phyloP scores from a whole-genome alignment of 2,113 vertebrate species.

The Morone saxatilis region DNA sequence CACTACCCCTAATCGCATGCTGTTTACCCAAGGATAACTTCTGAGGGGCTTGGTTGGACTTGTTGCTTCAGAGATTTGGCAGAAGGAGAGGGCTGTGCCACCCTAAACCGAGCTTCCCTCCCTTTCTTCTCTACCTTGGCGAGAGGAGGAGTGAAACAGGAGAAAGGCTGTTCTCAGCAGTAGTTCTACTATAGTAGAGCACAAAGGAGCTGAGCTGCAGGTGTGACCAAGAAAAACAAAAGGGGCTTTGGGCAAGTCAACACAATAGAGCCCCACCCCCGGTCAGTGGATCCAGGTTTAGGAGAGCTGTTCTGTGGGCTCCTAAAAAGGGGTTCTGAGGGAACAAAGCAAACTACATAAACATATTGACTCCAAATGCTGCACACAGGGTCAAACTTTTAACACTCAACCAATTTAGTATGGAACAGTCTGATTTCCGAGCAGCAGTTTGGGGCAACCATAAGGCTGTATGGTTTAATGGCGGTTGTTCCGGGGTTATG shows the following conservation, averaged over 20 bases:
- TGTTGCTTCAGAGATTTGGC: constrained; percentile 78
- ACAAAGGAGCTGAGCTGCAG: constrained; percentile 80
- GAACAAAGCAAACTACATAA: constrained; percentile 48
- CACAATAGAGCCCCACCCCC: constrained; percentile 85
- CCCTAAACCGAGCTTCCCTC: constrained; percentile 52
- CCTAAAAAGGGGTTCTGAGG: constrained; percentile 33
- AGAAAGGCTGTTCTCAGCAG: constrained; percentile 77
- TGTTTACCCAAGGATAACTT: constrained; percentile 68
- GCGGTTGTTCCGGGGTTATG: constrained; percentile 66
- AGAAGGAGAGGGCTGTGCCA: constrained; percentile 53
- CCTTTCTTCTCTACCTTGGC: constrained; percentile 62
- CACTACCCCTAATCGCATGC: constrained; percentile 48
- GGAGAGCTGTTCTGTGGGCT: constrained; percentile 59
- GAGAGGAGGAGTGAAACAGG: constrained; percentile 71
- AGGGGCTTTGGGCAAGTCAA: constrained; percentile 67
- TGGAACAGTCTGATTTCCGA: constrained; percentile 17
- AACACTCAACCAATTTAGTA: constrained; percentile 19
- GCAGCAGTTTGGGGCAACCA: constrained; percentile 38
- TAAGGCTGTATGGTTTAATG: constrained; percentile 58
- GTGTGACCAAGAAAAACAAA: constrained; percentile 80
- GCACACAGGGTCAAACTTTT: constrained; percentile 49
- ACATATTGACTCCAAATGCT: constrained; percentile 50
- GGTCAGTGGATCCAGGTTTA: constrained; percentile 49
- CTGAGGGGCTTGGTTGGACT: constrained; percentile 70
- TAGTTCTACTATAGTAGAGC: constrained; percentile 66